Conservation (phyloP, 2,797 vertebrate species). For the Chanos chanos region DNA sequence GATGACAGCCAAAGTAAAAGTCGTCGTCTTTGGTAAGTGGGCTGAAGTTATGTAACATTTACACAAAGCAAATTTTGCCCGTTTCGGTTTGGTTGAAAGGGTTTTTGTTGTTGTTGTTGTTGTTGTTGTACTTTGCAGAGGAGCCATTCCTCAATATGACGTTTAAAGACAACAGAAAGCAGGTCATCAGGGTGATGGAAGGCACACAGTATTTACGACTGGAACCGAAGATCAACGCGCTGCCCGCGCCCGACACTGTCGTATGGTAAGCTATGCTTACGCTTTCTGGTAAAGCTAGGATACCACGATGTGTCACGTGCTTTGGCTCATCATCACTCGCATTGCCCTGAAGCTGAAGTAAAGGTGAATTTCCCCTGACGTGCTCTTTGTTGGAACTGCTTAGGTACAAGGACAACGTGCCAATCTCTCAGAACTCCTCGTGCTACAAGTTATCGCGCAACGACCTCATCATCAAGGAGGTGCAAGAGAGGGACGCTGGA, state of each 20-base stretch:
- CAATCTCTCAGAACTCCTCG: conserved; percentile 70
- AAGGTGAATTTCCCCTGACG: too few species aligned
- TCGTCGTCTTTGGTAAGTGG: conserved; percentile 74
- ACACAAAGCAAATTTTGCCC: neutral
- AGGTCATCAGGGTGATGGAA: conserved; percentile 48
- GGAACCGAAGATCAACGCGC: conserved; percentile 72
- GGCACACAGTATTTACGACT: conserved; percentile 71
- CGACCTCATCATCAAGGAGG: conserved; percentile 70
- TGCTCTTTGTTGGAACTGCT: too few species aligned
- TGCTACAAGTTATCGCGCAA: conserved; percentile 68
- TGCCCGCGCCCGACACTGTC: conserved; percentile 67
- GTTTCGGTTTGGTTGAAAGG: neutral
- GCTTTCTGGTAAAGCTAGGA: neutral
- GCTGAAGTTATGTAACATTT: neutral
- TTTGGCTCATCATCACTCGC: too few species aligned
- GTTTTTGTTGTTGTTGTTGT: conserved; percentile 1
- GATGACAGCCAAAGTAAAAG: conserved; percentile 49
- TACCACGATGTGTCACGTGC: neutral
- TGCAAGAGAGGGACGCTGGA: conserved; percentile 75
- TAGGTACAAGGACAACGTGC: conserved; percentile 85
- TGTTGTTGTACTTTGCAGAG: conserved; percentile 67
- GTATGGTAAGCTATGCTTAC: conserved; percentile 68
- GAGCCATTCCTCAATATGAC: conserved; percentile 75
- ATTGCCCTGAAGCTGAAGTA: too few species aligned
- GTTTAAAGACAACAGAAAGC: conserved; percentile 53